Evolutionary conservation across 2,797 vertebrate species (phyloP).

Genomic region (Microctenopoma steveboyesi): DNA sequence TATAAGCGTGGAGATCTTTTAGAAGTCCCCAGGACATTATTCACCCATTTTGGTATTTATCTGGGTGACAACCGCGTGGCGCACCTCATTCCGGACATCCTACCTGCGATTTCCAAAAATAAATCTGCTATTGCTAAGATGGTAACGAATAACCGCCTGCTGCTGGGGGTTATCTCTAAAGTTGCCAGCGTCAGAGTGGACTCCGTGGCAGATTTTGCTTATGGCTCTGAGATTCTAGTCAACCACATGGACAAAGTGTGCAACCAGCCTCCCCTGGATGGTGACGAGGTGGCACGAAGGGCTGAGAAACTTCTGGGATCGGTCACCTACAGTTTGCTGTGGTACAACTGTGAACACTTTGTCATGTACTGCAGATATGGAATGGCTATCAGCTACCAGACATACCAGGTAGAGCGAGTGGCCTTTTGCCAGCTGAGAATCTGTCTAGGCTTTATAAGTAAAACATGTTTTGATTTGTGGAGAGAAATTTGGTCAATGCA

Average conservation of each 20-base stretch:
- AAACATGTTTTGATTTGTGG: too few species aligned
- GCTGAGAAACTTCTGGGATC: slow-evolving; percentile 91
- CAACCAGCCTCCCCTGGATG: slow-evolving; percentile 81
- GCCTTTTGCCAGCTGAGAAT: not conserved
- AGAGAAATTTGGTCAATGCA: too few species aligned
- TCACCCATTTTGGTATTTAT: slow-evolving; percentile 99
- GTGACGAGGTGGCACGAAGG: slow-evolving; percentile 89
- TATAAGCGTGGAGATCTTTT: slow-evolving; percentile 92
- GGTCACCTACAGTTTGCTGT: slow-evolving; percentile 92
- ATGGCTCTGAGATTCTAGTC: slow-evolving; percentile 89
- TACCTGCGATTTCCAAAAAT: slow-evolving; percentile 85
- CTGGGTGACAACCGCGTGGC: slow-evolving; percentile 92
- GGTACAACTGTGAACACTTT: slow-evolving; percentile 99
- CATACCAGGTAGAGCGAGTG: slow-evolving; percentile 88
- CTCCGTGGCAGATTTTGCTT: slow-evolving; percentile 92
- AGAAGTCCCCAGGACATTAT: slow-evolving; percentile 92
- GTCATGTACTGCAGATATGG: slow-evolving; percentile 97
- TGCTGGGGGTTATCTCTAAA: slow-evolving; percentile 89
- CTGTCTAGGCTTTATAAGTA: too few species aligned
- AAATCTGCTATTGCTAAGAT: slow-evolving; percentile 81
- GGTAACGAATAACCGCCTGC: slow-evolving; percentile 92
- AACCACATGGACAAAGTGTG: slow-evolving; percentile 91
- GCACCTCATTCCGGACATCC: slow-evolving; percentile 96
- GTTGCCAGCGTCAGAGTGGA: slow-evolving; percentile 93
- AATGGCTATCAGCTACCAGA: slow-evolving; percentile 91